Percentiles rank a stretch among this genome's conserved stretches.
Conservation (phyloP, 2,888 invertebrate genomes). For the Tridacna crocea region DNA sequence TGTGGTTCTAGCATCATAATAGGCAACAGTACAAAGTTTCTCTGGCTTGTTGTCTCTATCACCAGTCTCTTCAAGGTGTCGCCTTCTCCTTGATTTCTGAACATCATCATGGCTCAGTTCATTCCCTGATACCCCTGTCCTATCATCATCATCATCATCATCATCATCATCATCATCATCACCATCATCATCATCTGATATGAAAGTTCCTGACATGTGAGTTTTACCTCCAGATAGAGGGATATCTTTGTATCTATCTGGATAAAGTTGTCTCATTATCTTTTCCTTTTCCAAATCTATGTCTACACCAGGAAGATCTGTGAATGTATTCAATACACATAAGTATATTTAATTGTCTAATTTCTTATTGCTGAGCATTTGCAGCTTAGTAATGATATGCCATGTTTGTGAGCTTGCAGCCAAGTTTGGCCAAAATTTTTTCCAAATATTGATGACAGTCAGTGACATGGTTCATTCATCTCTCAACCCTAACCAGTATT, state of each 20-base stretch:
- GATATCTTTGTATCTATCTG: not conserved
- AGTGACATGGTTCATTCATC: too few species aligned
- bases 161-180: slow-evolving; percentile 9
- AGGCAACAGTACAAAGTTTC: slow-evolving; percentile 39
- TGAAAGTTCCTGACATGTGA: not conserved
- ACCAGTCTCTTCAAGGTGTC: not conserved
- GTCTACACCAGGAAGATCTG: not conserved
- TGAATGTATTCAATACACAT: not conserved
- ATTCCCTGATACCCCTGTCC: not conserved
- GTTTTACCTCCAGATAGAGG: not conserved
- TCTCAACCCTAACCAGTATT: too few species aligned
- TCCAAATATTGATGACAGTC: too few species aligned
- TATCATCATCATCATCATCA: slow-evolving; percentile 2
- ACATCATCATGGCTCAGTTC: not conserved
- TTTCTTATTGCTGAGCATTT: too few species aligned
- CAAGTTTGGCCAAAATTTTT: too few species aligned
- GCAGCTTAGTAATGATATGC: too few species aligned
- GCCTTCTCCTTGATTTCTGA: not conserved
- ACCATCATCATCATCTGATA: not conserved
- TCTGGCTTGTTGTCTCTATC: not conserved
- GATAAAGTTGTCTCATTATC: not conserved
- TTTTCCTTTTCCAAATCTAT: not conserved
- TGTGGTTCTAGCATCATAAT: slow-evolving; percentile 32
- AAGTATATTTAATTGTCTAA: too few species aligned
- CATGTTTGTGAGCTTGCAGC: too few species aligned